Percentiles rank a stretch among this genome's conserved stretches.
phyloP scores from a whole-genome alignment of 2,888 invertebrate species.

The Cryptocephalus primarius region DNA sequence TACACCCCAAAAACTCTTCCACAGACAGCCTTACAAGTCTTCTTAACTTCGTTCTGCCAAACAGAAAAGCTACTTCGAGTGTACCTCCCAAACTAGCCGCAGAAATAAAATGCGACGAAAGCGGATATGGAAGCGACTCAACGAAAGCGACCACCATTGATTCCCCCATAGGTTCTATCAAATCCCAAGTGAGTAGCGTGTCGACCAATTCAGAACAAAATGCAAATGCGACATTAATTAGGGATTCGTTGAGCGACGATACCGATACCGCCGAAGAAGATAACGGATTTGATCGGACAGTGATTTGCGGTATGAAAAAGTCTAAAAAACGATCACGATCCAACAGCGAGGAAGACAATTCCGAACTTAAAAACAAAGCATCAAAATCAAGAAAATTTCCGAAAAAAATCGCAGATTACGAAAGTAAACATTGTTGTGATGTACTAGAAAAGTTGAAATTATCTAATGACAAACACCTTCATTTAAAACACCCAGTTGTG shows the following conservation, averaged over 20 bases:
- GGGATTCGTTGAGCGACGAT: conserved; percentile 16
- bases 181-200: conserved; percentile 18
- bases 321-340: conserved; percentile 19
- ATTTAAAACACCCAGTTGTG: conserved; percentile 1
- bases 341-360: conserved; percentile 10
- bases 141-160: conserved; percentile 42
- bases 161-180: conserved; percentile 40
- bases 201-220: conserved; percentile 10
- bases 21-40: conserved; percentile 30
- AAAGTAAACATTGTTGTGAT: conserved; percentile 21
- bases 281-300: conserved; percentile 9
- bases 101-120: conserved; percentile 39
- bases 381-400: conserved; percentile 15
- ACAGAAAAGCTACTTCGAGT: conserved; percentile 26
- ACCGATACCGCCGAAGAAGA: conserved; percentile 28
- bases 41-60: conserved; percentile 27
- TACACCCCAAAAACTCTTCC: conserved; percentile 23
- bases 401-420: conserved; percentile 16
- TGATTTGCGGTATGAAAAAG: conserved; percentile 10
- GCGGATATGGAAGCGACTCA: conserved; percentile 50
- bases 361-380: conserved; percentile 11
- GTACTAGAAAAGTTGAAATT: conserved; percentile 20
- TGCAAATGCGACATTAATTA: conserved; percentile 5
- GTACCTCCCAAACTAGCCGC: conserved; percentile 16
- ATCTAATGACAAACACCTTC: conserved; percentile 4